Evolutionary conservation across 1,140 invertebrate species (phyloP).

Genomic region (Heterodera carotae): DNA sequence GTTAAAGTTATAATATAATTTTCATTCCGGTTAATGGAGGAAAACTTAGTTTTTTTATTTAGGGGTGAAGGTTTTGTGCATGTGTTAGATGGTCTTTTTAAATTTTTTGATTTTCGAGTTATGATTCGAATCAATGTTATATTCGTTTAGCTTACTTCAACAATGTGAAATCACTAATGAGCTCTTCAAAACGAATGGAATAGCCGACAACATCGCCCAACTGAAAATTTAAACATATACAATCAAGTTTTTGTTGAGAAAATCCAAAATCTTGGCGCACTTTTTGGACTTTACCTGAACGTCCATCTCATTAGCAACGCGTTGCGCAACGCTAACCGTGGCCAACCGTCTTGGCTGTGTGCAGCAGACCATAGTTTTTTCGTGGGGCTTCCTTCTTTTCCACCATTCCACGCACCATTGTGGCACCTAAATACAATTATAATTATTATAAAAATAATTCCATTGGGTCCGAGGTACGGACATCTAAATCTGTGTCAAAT

Average conservation of each 20-base stretch:
- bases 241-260: background rate
- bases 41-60: too few species aligned
- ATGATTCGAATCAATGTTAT: background rate
- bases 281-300: conserved; percentile 68
- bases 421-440: conserved; percentile 57
- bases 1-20: too few species aligned
- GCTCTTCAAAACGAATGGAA: conserved; percentile 78
- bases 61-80: too few species aligned
- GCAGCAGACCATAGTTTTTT: conserved; percentile 73
- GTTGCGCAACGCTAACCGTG: conserved; percentile 88
- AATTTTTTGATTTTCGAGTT: too few species aligned
- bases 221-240: conserved; percentile 26
- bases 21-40: too few species aligned
- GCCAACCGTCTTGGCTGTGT: conserved; percentile 94
- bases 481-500: too few species aligned
- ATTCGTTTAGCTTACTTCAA: conserved; percentile 77
- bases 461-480: too few species aligned
- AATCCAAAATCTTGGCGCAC: background rate
- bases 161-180: conserved; percentile 74
- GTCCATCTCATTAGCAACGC: conserved; percentile 75
- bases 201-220: conserved; percentile 72
- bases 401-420: conserved; percentile 90
- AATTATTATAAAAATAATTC: too few species aligned
- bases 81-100: too few species aligned
- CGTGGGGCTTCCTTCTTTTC: conserved; percentile 24